Conservation (phyloP, 1,140 invertebrate species). For the Mya arenaria region DNA sequence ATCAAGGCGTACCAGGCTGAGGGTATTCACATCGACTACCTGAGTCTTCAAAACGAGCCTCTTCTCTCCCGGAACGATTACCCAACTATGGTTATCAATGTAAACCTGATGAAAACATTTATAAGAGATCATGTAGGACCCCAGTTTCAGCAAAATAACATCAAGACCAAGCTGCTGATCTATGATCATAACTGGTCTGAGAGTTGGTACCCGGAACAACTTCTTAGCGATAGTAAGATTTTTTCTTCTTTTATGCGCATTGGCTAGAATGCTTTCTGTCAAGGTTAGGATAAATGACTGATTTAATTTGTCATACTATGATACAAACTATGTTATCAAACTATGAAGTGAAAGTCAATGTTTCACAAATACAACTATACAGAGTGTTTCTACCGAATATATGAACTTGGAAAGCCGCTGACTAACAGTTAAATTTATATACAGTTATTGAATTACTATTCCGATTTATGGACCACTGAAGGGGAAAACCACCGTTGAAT, state of each 20-base stretch:
- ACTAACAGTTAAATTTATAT: no score
- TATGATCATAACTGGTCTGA: slow-evolving; percentile 67
- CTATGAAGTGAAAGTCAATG: no score
- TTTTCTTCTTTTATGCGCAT: not conserved
- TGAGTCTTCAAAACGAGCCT: slow-evolving; percentile 69
- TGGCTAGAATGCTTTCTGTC: not conserved
- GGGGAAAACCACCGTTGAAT: no score
- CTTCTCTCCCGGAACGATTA: slow-evolving; percentile 46
- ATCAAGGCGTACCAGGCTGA: slow-evolving; percentile 61
- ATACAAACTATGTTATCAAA: not conserved
- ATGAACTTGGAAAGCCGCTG: not conserved
- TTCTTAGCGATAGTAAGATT: slow-evolving; percentile 52
- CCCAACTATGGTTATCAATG: slow-evolving; percentile 53
- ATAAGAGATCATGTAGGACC: slow-evolving; percentile 63
- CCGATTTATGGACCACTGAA: no score
- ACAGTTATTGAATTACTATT: no score
- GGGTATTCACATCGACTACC: slow-evolving; percentile 58
- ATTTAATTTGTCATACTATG: not conserved
- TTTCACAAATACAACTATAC: no score
- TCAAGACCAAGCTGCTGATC: slow-evolving; percentile 65
- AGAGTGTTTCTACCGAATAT: no score
- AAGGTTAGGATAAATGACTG: not conserved
- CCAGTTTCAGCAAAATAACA: slow-evolving; percentile 51
- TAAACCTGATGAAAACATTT: slow-evolving; percentile 46
- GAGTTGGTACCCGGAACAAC: slow-evolving; percentile 56